phyloP scores from a whole-genome alignment of 2,888 invertebrate genomes.

The Nephrocerus scutellatus region DNA sequence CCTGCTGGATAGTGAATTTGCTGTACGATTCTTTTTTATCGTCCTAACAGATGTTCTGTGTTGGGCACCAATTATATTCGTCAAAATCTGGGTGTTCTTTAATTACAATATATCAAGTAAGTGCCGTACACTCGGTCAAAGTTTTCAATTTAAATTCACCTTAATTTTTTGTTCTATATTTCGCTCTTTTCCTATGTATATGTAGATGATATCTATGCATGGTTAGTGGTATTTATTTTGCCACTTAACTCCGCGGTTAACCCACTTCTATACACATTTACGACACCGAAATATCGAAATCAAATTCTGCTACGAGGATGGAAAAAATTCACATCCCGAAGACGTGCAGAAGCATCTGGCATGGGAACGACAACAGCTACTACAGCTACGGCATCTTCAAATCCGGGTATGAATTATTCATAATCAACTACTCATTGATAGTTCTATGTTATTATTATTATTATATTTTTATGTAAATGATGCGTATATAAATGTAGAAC shows the following conservation, averaged over 20 bases:
- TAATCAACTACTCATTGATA: too few relatives aligned
- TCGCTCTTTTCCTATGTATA: not conserved
- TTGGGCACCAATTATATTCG: constrained; percentile 61
- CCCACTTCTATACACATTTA: constrained; percentile 61
- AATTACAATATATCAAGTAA: constrained; percentile 53
- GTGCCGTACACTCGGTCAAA: constrained; percentile 16
- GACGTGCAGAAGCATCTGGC: constrained; percentile 39
- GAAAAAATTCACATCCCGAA: constrained; percentile 44
- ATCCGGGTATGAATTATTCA: too few relatives aligned
- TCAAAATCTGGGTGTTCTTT: constrained; percentile 57
- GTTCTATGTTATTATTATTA: too few relatives aligned
- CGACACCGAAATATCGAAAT: constrained; percentile 57
- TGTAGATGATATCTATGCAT: constrained; percentile 58
- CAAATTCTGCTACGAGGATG: constrained; percentile 47
- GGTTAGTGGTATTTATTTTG: constrained; percentile 60
- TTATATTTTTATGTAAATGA: too few relatives aligned
- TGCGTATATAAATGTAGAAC: too few relatives aligned
- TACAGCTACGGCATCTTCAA: constrained; percentile 41
- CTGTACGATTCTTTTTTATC: constrained; percentile 60
- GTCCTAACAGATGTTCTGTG: constrained; percentile 63
- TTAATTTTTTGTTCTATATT: not conserved
- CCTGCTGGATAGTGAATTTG: constrained; percentile 58
- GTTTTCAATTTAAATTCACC: too few relatives aligned
- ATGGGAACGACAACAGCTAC: constrained; percentile 37
- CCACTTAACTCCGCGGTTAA: constrained; percentile 63